These are phyloP conservation scores for Darevskia nairensis DNA, from an alignment of 2,797 vertebrate species.

Conservation along the genomic window DNA sequence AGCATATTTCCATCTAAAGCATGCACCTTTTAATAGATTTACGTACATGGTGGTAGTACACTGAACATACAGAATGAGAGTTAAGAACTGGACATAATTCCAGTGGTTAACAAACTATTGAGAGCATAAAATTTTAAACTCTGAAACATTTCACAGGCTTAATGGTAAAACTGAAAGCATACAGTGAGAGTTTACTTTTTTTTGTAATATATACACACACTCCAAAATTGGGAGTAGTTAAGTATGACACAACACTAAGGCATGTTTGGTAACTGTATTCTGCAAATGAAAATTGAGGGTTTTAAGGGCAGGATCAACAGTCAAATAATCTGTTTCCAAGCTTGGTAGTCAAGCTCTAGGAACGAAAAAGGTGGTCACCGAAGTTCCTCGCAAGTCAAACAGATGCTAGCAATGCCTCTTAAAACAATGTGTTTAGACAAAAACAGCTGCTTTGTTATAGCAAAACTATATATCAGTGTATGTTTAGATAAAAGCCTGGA, in stretches of 20 bases:
- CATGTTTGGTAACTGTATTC: slow-evolving; percentile 27
- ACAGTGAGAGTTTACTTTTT: background rate
- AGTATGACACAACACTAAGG: slow-evolving; percentile 8
- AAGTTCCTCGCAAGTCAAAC: background rate
- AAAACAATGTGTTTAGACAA: background rate
- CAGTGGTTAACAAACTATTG: slow-evolving; percentile 45
- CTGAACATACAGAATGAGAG: background rate
- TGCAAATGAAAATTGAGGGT: slow-evolving; percentile 36
- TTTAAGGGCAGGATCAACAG: slow-evolving; percentile 61
- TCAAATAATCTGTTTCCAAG: background rate
- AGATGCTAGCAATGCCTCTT: background rate
- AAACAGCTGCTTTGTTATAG: background rate
- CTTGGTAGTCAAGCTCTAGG: slow-evolving; percentile 2
- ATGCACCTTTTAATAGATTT: slow-evolving; percentile 11
- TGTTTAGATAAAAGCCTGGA: background rate
- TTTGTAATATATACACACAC: slow-evolving; percentile 11
- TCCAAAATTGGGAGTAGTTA: slow-evolving; percentile 17
- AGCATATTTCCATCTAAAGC: slow-evolving; percentile 54
- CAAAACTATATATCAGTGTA: background rate
- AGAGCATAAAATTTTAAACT: slow-evolving; percentile 24
- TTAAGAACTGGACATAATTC: slow-evolving; percentile 30
- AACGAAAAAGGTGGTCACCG: background rate
- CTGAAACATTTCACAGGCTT: slow-evolving; percentile 46
- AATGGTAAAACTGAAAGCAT: slow-evolving; percentile 29
- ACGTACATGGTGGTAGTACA: slow-evolving; percentile 34